phyloP scores from a whole-genome alignment of 2,888 invertebrate genomes.

The Bombyx huttoni region DNA sequence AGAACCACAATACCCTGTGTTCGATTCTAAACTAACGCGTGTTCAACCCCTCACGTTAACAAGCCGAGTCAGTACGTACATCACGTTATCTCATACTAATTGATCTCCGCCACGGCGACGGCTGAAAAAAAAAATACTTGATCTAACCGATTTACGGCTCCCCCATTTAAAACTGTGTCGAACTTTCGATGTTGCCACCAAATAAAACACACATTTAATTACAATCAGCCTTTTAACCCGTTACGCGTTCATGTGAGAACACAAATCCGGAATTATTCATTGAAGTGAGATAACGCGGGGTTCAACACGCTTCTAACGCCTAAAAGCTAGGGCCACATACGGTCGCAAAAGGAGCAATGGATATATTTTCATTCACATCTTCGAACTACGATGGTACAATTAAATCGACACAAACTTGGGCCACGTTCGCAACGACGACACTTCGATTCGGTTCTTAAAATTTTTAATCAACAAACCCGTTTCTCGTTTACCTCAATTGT shows the following conservation, averaged over 20 bases:
- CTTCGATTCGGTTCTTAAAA: neutral
- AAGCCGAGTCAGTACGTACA: no score
- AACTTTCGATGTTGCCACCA: no score
- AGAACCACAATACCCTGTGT: constrained; percentile 72
- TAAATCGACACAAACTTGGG: neutral
- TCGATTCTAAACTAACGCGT: constrained; percentile 49
- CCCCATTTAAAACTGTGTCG: no score
- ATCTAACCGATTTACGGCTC: no score
- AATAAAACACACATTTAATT: no score
- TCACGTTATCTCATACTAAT: no score
- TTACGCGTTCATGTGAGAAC: neutral
- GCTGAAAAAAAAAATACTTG: no score
- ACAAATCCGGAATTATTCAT: neutral
- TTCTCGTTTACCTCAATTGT: neutral
- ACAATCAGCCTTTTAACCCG: no score
- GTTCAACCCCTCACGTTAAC: neutral
- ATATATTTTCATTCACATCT: constrained; percentile 15
- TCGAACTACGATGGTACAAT: neutral
- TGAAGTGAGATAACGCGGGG: neutral
- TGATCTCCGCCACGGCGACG: no score
- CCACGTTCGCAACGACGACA: neutral
- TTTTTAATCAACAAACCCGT: neutral
- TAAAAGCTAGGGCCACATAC: constrained; percentile 66
- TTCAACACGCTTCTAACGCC: constrained; percentile 20
- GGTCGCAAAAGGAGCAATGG: constrained; percentile 59